Percentiles rank a stretch among this genome's conserved stretches.
Conservation (phyloP, 2,888 invertebrate genomes). For the Agrochola lychnidis region DNA sequence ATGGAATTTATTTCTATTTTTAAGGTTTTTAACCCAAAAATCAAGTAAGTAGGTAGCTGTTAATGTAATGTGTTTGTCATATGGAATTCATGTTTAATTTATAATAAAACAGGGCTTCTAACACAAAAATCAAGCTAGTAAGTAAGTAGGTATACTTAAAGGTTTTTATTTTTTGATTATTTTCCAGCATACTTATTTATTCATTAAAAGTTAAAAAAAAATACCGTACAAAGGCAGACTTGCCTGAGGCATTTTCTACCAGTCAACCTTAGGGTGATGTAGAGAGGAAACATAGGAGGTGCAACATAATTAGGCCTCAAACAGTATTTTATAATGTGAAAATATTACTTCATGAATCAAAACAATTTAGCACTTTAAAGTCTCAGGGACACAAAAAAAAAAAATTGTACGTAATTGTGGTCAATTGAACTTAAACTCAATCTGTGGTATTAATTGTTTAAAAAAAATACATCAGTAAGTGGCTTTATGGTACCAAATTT, state of each 20-base stretch:
- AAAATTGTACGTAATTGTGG: conserved; percentile 3
- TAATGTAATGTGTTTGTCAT: no score
- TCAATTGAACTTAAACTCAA: neutral
- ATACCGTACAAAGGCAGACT: no score
- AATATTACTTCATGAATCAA: neutral
- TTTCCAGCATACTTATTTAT: neutral
- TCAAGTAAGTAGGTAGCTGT: no score
- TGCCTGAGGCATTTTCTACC: no score
- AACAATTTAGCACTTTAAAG: conserved; percentile 14
- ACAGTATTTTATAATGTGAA: neutral
- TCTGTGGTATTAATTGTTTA: neutral
- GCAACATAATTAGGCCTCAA: neutral
- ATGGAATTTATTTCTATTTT: neutral
- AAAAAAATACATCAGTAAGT: neutral
- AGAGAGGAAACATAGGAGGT: no score
- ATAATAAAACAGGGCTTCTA: no score
- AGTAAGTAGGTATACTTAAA: no score
- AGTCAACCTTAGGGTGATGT: no score
- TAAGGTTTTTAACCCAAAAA: neutral
- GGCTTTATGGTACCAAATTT: neutral
- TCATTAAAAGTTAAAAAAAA: no score
- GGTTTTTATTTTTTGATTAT: neutral
- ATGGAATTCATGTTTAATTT: no score
- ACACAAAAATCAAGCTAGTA: no score
- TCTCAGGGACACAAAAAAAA: neutral